Base-by-base conservation (phyloP, 2,113 vertebrate genomes). In the Hymenochirus boettgeri region DNA sequence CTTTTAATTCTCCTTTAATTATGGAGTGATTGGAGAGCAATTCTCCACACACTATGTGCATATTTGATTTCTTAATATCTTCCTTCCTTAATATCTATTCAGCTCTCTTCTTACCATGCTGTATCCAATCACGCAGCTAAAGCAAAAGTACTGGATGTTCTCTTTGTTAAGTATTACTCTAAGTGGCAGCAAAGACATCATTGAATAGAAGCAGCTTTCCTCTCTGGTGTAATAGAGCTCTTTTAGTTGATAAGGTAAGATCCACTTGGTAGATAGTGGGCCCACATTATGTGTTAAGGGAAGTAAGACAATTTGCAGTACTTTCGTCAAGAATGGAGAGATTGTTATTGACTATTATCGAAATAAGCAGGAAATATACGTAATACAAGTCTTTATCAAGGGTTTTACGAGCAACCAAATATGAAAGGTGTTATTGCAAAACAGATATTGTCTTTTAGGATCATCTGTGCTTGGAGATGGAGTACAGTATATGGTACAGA, bases 181-280 rank as follows among this genome's bases (percentile, higher is more conserved):
- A 25, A 65, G 17, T 25, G 19, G 53, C 53, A 57, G 62, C 62
- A 57, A 8, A 48, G 62, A 48, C 56, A 65, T 65, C 62, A 57
- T 65, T 65, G 57, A 46, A 65, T 33, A 24, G 39, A 65, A 57
- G 57, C 27, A 48, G 62, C 42, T 57, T 65, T 29, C 62, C 45
- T 48, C 27, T 65, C 54, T 57, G 54, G 53, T 65, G 53, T 57
- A 65, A 65, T 65, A 57, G 39, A 57, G 62, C 56, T 57, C 33
- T 23, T 57, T 57, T 25, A 57, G 53, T 33, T 25, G 26, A 57
- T 48, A 65, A 57, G 62, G 52, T 13, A 35, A 57, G 22, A 19
- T 48, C 53, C n/a, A 19, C 26, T 19, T 35, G 42, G 15, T 45
- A 65, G 62, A 65, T 65, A 15, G 19, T 57, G 37, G 26, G 39